These are phyloP conservation scores for Phalloptychus januarius DNA, from an alignment of 2,797 vertebrate genomes.

Conservation along the genomic window DNA sequence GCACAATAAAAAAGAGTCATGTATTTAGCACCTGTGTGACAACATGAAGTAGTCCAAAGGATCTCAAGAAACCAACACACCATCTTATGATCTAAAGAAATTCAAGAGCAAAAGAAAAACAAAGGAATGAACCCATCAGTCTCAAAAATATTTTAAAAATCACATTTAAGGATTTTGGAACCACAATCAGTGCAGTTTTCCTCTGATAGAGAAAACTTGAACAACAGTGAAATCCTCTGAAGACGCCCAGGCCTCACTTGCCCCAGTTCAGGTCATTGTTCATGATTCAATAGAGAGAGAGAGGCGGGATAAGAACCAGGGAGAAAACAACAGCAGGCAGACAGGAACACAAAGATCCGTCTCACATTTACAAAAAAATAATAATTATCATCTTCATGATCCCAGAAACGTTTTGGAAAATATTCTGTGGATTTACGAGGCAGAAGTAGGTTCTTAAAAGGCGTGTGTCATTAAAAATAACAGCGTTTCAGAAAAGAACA, in stretches of 20 bases:
- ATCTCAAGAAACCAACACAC: background rate
- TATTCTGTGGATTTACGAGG: background rate
- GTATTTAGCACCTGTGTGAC: background rate
- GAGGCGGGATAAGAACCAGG: background rate
- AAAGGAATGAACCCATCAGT: background rate
- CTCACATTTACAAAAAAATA: background rate
- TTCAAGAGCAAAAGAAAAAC: background rate
- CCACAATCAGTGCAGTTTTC: background rate
- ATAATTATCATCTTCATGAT: background rate
- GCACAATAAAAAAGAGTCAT: background rate
- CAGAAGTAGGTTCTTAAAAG: background rate
- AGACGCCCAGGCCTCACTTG: background rate
- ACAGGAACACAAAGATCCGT: background rate
- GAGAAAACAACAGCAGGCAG: background rate
- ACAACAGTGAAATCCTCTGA: background rate
- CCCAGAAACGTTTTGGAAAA: background rate
- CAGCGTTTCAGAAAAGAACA: background rate
- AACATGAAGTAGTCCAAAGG: background rate
- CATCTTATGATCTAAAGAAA: background rate
- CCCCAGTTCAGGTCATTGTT: background rate
- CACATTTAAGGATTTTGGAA: background rate
- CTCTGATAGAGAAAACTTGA: background rate
- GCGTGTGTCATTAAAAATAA: background rate
- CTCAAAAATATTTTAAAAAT: background rate
- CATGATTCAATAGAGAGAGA: background rate